phyloP scores from a whole-genome alignment of 2,888 invertebrate genomes.

The Polydrusus cervinus region DNA sequence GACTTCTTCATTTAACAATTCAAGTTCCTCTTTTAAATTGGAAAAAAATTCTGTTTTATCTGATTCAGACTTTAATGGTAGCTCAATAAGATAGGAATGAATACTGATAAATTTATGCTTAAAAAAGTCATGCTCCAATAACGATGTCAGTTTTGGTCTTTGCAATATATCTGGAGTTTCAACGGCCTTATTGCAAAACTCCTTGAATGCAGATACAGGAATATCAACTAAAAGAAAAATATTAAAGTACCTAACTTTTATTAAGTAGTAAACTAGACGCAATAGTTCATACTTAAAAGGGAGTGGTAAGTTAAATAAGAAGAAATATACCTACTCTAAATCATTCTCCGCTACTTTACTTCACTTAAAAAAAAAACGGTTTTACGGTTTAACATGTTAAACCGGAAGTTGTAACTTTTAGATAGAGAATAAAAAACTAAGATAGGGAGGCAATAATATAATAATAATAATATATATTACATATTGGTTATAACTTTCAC shows the following conservation, averaged over 20 bases:
- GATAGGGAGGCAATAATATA: too few species aligned
- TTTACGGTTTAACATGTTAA: too few species aligned
- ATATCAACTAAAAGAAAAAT: constrained; percentile 75
- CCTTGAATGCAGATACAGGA: constrained; percentile 80
- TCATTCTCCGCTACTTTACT: too few species aligned
- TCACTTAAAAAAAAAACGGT: too few species aligned
- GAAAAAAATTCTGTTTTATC: constrained; percentile 88
- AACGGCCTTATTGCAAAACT: constrained; percentile 80
- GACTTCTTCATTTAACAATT: constrained; percentile 84
- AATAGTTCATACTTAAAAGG: too few species aligned
- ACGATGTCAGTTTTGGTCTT: constrained; percentile 80
- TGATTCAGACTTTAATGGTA: constrained; percentile 84
- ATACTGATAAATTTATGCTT: constrained; percentile 90
- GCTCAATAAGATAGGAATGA: constrained; percentile 86
- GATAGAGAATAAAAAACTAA: too few species aligned
- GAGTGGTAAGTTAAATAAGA: too few species aligned
- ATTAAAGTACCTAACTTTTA: constrained; percentile 10
- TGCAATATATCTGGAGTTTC: constrained; percentile 78
- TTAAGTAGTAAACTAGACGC: too few species aligned
- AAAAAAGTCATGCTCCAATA: constrained; percentile 84
- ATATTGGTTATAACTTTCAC: too few species aligned
- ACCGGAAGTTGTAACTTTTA: too few species aligned
- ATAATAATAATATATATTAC: too few species aligned
- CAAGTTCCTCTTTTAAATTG: constrained; percentile 79
- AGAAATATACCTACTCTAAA: too few species aligned